Evolutionary conservation across 2,113 vertebrate species (phyloP).

Genomic region (Cynoglossus semilaevis): DNA sequence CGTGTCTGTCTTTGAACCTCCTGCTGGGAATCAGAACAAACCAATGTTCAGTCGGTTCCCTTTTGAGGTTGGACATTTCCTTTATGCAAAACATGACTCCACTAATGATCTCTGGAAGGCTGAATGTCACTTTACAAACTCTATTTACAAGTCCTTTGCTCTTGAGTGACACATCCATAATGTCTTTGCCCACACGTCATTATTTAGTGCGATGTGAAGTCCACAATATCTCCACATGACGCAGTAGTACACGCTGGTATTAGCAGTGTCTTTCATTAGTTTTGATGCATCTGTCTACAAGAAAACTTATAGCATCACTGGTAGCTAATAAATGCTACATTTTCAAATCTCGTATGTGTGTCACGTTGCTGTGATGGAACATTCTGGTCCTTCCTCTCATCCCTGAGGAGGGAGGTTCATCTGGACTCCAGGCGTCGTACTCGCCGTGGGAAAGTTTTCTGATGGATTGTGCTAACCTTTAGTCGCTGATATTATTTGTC

Average conservation of each 20-base stretch:
- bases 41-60: slow-evolving; percentile 35
- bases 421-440: slow-evolving; percentile 41
- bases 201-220: slow-evolving; percentile 62
- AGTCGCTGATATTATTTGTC: slow-evolving; percentile 61
- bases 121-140: slow-evolving; percentile 34
- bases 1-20: slow-evolving; percentile 13
- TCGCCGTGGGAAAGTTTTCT: slow-evolving; percentile 27
- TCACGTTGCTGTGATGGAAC: slow-evolving; percentile 60
- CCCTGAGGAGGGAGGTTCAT: slow-evolving; percentile 43
- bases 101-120: slow-evolving; percentile 46
- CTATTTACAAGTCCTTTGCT: slow-evolving; percentile 27
- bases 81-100: slow-evolving; percentile 46
- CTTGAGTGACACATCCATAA: slow-evolving; percentile 60
- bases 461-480: slow-evolving; percentile 67
- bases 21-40: slow-evolving; percentile 31
- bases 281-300: slow-evolving; percentile 45
- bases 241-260: slow-evolving; percentile 20
- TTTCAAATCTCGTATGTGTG: slow-evolving; percentile 20
- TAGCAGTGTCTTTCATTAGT: slow-evolving; percentile 50
- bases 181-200: slow-evolving; percentile 27
- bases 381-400: slow-evolving; percentile 52
- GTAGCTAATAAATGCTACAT: slow-evolving; percentile 21
- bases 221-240: slow-evolving; percentile 37
- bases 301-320: slow-evolving; percentile 24
- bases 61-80: slow-evolving; percentile 23